A percentile compares a stretch with the other conserved stretches of the same genome.
Conservation (phyloP, 2,797 vertebrate species). For the Tangara arthus region DNA sequence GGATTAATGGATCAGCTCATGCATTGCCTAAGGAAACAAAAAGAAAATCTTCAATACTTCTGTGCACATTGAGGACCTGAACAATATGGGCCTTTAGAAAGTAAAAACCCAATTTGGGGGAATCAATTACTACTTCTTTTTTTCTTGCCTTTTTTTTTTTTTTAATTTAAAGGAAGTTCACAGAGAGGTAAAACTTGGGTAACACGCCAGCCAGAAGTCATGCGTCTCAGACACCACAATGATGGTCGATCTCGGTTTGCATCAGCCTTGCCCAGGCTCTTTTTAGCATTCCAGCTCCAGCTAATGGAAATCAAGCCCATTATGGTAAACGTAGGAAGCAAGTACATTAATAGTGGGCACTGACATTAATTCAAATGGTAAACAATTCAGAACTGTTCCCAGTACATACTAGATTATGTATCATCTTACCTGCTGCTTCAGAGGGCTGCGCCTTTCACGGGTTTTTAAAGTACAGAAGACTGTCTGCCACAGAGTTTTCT, state of each 20-base stretch:
- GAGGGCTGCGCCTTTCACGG: neutral
- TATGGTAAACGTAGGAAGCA: slow-evolving; percentile 57
- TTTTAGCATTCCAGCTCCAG: slow-evolving; percentile 46
- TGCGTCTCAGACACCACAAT: neutral
- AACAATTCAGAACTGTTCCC: slow-evolving; percentile 59
- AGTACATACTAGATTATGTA: neutral
- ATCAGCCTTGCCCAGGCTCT: slow-evolving; percentile 47
- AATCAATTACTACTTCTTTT: slow-evolving; percentile 73
- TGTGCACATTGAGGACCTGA: slow-evolving; percentile 71
- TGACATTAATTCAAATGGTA: slow-evolving; percentile 61
- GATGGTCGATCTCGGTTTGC: slow-evolving; percentile 38
- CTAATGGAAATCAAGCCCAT: slow-evolving; percentile 67
- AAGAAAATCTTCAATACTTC: slow-evolving; percentile 78
- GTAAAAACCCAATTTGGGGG: slow-evolving; percentile 76
- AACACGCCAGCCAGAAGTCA: neutral
- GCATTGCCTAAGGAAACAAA: slow-evolving; percentile 78
- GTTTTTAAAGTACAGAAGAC: neutral
- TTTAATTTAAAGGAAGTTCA: slow-evolving; percentile 65
- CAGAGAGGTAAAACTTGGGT: slow-evolving; percentile 66
- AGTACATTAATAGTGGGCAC: slow-evolving; percentile 63
- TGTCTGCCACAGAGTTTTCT: neutral
- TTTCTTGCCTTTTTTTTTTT: neutral
- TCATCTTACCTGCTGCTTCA: slow-evolving; percentile 24
- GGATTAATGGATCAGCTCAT: slow-evolving; percentile 77
- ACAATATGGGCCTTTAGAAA: slow-evolving; percentile 76